Conservation (phyloP, 2,888 invertebrate species). For the Dromius quadrimaculatus region DNA sequence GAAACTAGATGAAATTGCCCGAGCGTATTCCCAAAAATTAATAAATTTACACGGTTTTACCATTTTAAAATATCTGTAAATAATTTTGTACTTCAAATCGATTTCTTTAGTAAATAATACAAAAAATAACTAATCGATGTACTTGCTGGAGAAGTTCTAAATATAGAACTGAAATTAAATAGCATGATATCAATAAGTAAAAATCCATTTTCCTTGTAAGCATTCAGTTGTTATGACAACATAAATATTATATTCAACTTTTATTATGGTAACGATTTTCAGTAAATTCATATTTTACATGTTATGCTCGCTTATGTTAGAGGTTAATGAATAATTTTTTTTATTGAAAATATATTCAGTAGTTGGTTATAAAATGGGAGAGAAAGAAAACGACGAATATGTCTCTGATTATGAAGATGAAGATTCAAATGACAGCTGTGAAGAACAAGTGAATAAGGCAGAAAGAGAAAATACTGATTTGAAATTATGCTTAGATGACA, state of each 20-base stretch:
- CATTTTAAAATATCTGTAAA: too few species aligned
- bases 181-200: neutral
- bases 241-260: conserved; percentile 22
- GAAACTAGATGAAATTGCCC: too few species aligned
- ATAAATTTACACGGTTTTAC: too few species aligned
- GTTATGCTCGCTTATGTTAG: neutral
- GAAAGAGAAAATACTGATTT: conserved; percentile 15
- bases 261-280: conserved; percentile 44
- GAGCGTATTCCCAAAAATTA: too few species aligned
- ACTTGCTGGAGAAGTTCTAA: too few species aligned
- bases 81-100: too few species aligned
- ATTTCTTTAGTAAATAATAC: too few species aligned
- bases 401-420: conserved; percentile 25
- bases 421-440: conserved; percentile 3
- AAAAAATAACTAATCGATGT: too few species aligned
- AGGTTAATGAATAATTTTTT: conserved; percentile 1
- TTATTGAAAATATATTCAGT: neutral
- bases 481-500: conserved; percentile 26
- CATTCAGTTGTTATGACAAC: conserved; percentile 34
- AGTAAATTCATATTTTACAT: conserved; percentile 24
- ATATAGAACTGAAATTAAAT: conserved; percentile 2
- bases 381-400: neutral
- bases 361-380: neutral
- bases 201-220: neutral
- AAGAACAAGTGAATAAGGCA: conserved; percentile 17